These are phyloP conservation scores for Numenius phaeopus DNA, from an alignment of 2,797 vertebrate genomes.

Conservation along the genomic window DNA sequence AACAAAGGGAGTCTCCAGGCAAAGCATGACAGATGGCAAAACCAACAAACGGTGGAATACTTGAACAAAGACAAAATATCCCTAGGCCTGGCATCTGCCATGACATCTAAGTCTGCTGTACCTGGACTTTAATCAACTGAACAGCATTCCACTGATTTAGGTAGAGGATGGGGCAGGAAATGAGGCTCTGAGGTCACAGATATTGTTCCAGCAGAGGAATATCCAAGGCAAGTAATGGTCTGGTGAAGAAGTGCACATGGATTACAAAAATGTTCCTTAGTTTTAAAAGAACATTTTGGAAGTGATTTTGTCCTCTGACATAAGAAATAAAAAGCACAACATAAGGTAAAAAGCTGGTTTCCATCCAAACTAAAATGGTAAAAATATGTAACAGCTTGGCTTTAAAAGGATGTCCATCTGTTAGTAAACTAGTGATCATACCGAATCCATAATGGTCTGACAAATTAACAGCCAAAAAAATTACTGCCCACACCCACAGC, in stretches of 20 bases:
- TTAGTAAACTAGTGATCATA: constrained; percentile 22
- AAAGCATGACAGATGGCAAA: constrained; percentile 46
- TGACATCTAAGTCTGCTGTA: constrained; percentile 20
- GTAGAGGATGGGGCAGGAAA: background rate
- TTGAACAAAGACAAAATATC: constrained; percentile 30
- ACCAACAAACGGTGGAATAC: background rate
- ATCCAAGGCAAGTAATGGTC: background rate
- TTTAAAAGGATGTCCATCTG: constrained; percentile 35
- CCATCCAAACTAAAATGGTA: constrained; percentile 9
- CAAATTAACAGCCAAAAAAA: constrained; percentile 18
- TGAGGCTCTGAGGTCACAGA: background rate
- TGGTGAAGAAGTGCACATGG: background rate
- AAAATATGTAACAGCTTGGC: constrained; percentile 19
- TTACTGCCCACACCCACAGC: background rate
- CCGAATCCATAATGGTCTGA: background rate
- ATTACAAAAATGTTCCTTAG: background rate
- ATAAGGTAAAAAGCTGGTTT: constrained; percentile 30
- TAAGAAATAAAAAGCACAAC: background rate
- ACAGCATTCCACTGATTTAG: background rate
- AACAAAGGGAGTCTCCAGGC: background rate
- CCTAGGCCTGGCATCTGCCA: constrained; percentile 24
- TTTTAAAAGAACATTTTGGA: constrained; percentile 12
- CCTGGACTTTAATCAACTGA: constrained; percentile 27
- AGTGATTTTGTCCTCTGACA: background rate
- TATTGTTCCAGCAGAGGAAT: background rate